A percentile compares a stretch with the other conserved stretches of the same genome.
Evolutionary conservation across 2,113 vertebrate species (phyloP).

Genomic region (Tringa solitaria): DNA sequence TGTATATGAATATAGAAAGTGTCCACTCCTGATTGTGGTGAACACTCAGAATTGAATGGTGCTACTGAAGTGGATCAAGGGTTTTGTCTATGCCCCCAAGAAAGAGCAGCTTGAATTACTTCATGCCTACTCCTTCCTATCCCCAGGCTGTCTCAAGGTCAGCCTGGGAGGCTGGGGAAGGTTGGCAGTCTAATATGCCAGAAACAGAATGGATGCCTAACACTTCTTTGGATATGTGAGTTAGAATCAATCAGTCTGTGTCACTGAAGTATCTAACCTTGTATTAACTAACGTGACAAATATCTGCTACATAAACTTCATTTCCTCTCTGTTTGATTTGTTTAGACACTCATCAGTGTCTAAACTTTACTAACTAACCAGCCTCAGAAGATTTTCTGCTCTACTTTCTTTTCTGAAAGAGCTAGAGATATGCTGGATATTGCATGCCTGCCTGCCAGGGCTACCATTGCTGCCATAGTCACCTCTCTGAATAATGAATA

Average conservation of each 20-base stretch:
- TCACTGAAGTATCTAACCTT: not conserved
- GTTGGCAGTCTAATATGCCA: not conserved
- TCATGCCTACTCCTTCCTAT: not conserved
- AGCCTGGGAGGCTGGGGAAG: not conserved
- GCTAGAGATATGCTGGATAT: not conserved
- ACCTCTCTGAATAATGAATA: not conserved
- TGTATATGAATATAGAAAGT: not conserved
- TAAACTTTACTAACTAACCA: not conserved
- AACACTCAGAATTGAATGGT: not conserved
- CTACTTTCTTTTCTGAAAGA: not conserved
- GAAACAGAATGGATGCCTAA: not conserved
- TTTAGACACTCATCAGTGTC: not conserved
- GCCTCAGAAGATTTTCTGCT: not conserved
- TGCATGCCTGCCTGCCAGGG: not conserved
- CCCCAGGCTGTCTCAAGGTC: not conserved
- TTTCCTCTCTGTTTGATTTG: not conserved
- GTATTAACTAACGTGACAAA: not conserved
- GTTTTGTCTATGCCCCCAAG: not conserved
- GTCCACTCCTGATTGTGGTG: not conserved
- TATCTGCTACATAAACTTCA: not conserved
- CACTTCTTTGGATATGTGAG: not conserved
- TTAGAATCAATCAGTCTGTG: not conserved
- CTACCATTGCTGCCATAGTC: not conserved
- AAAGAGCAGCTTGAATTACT: not conserved
- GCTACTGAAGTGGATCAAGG: not conserved